Conservation (phyloP, 2,888 invertebrate genomes). For the Ellobium chinense region DNA sequence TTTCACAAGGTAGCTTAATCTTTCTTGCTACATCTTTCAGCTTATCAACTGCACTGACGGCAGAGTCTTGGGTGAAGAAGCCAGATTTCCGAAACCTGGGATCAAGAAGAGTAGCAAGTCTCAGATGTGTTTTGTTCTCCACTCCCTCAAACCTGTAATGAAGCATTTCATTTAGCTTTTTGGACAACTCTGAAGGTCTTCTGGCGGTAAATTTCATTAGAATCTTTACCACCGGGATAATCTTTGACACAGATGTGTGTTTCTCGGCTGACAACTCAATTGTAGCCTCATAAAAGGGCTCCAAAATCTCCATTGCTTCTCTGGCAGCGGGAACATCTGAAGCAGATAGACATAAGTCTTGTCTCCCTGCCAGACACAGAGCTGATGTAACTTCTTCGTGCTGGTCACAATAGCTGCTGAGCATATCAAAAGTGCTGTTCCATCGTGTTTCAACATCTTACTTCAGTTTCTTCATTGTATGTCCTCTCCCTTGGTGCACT, state of each 20-base stretch:
- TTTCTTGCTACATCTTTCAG: no score
- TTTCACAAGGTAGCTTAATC: no score
- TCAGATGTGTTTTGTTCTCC: neutral
- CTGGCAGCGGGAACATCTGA: no score
- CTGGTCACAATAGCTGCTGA: conserved; percentile 3
- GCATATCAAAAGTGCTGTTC: conserved; percentile 25
- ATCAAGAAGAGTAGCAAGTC: conserved; percentile 14
- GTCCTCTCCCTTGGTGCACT: neutral
- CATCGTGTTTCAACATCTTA: conserved; percentile 21
- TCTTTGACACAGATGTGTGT: conserved; percentile 2
- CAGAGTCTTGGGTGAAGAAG: no score
- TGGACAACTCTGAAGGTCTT: neutral
- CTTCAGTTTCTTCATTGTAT: neutral
- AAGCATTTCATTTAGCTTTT: neutral
- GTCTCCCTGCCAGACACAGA: neutral
- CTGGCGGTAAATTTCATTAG: neutral
- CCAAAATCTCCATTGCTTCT: neutral
- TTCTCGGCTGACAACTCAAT: neutral
- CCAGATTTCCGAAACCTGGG: neutral
- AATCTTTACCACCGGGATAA: neutral
- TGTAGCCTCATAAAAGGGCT: neutral
- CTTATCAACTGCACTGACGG: no score
- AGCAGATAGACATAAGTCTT: neutral
- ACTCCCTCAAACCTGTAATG: neutral
- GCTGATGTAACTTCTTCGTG: neutral